Evolutionary conservation across 2,797 vertebrate species (phyloP).

Genomic region (Artibeus jamaicensis): DNA sequence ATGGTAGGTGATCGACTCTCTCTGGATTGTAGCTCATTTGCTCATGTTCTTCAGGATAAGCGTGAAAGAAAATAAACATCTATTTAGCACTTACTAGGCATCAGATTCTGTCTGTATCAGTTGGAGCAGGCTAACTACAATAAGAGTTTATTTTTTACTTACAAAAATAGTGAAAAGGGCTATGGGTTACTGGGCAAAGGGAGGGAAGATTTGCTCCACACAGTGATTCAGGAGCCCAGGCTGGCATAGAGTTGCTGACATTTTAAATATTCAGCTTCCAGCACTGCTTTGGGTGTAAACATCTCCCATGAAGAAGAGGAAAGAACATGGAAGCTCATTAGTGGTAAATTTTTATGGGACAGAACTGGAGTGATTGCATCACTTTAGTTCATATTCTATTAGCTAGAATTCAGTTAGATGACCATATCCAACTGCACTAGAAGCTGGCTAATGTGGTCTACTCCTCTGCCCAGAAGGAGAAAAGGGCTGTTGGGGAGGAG

Average conservation of each 20-base stretch:
- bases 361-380: not conserved
- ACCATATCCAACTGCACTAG: not conserved
- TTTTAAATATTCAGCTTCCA: not conserved
- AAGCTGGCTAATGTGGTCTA: not conserved
- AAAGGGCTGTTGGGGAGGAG: not conserved
- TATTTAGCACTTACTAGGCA: slow-evolving; percentile 10
- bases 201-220: not conserved
- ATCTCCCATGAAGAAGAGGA: not conserved
- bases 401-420: not conserved
- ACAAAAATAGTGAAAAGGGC: not conserved
- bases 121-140: not conserved
- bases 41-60: not conserved
- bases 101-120: not conserved
- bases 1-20: not conserved
- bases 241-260: not conserved
- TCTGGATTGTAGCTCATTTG: not conserved
- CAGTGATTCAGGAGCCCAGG: not conserved
- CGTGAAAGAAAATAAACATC: not conserved
- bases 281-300: not conserved
- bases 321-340: not conserved
- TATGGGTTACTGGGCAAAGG: not conserved
- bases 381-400: not conserved
- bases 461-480: not conserved
- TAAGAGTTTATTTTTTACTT: not conserved
- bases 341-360: not conserved